phyloP scores from a whole-genome alignment of 30 jellyfish, hydroid and myxozoan species.

The Turritopsis rubra region DNA sequence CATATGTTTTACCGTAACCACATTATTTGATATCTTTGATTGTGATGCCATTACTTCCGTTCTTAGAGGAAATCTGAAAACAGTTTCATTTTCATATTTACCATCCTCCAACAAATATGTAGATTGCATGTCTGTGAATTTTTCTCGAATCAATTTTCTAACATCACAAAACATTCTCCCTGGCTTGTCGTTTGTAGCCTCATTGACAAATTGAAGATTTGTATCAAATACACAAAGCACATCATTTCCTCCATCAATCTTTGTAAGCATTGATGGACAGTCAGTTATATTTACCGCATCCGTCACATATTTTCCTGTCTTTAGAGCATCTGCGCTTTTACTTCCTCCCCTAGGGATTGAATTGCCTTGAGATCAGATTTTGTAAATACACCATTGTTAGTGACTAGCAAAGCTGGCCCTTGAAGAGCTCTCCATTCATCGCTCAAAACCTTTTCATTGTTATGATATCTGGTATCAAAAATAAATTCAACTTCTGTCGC shows the following conservation, averaged over 20 bases:
- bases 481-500: slow-evolving; percentile 60
- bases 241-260: slow-evolving; percentile 20
- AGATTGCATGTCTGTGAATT: slow-evolving; percentile 27
- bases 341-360: slow-evolving; percentile 69
- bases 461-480: slow-evolving; percentile 43
- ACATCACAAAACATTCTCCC: slow-evolving; percentile 59
- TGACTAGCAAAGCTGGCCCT: slow-evolving; percentile 74
- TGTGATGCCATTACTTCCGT: slow-evolving; percentile 31
- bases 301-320: slow-evolving; percentile 78
- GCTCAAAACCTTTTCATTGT: slow-evolving; percentile 32
- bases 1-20: slow-evolving; percentile 18
- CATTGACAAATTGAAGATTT: slow-evolving; percentile 36
- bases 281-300: slow-evolving; percentile 80
- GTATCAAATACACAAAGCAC: slow-evolving; percentile 71
- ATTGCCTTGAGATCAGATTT: slow-evolving; percentile 52
- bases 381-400: slow-evolving; percentile 60
- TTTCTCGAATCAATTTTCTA: slow-evolving; percentile 20
- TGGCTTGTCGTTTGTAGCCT: slow-evolving; percentile 49
- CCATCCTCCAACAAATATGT: slow-evolving; percentile 20
- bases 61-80: slow-evolving; percentile 66
- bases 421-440: slow-evolving; percentile 65
- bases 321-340: slow-evolving; percentile 44
- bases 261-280: slow-evolving; percentile 54
- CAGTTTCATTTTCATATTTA: slow-evolving; percentile 25
- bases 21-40: slow-evolving; percentile 34